Base-by-base conservation (phyloP, 35 echinoderm and acorn worm genomes). In the Nesometra sesokonis region DNA sequence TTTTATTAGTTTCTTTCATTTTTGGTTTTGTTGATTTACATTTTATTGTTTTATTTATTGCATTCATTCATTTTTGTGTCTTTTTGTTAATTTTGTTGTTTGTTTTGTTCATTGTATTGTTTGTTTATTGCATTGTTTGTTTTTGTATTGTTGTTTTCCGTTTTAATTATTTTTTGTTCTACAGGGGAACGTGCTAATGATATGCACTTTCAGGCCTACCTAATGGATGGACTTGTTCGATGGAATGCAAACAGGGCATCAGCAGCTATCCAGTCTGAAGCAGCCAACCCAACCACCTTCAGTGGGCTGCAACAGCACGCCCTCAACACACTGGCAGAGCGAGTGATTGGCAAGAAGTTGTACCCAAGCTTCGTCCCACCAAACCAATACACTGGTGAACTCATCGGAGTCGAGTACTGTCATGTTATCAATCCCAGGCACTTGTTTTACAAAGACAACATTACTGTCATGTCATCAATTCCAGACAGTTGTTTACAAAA, bases 371-470 rank as follows among this genome's bases (percentile, higher is more conserved):
- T 85, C 11, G 67, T 23, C 17, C 57, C 37, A 43, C 85, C 85
- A 0, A 76, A 32, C 85, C 21, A 33, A 13, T 86, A 86, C 46
- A 36, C 85, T 86, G 93, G 87, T 35, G 93, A 96, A 84, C 67
- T 78, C 33, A 89, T 94, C 52, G 93, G 93, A 35, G 82, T 94
- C 0, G 89, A 94, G 37, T 94, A 91, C 78, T 78, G n/a, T n/a
- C n/a, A n/a, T n/a, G n/a, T n/a, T n/a, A n/a, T n/a, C n/a, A n/a
- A n/a, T n/a, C n/a, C n/a, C n/a, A n/a, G n/a, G n/a, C n/a, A n/a
- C n/a, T n/a, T n/a, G n/a, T n/a, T n/a, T n/a, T n/a, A n/a, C n/a
- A n/a, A n/a, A n/a, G n/a, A n/a, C n/a, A n/a, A n/a, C n/a, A n/a
- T n/a, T n/a, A n/a, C n/a, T n/a, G n/a, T n/a, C n/a, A n/a, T n/a